These are phyloP conservation scores for Pachliopta kotzebuea DNA, from an alignment of 2,888 invertebrate species.

Conservation along the genomic window DNA sequence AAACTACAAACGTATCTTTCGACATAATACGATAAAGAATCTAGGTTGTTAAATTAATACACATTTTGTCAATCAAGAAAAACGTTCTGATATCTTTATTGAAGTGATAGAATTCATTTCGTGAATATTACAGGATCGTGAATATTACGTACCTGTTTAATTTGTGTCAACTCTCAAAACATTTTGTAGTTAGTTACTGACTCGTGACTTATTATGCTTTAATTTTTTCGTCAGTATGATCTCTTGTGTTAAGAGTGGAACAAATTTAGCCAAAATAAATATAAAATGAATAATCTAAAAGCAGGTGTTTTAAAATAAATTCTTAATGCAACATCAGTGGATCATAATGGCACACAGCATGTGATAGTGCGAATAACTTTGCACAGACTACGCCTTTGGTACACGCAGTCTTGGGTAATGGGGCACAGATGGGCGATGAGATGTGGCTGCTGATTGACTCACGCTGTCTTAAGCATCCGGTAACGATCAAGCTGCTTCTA, in stretches of 20 bases:
- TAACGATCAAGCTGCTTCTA: slow-evolving; percentile 1
- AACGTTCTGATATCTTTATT: background rate
- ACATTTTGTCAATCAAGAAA: background rate
- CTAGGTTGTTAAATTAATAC: background rate
- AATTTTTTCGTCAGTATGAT: too few relatives aligned
- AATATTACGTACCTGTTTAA: too few relatives aligned
- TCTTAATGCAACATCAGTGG: slow-evolving; percentile 23
- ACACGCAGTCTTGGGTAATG: slow-evolving; percentile 32
- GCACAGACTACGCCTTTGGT: slow-evolving; percentile 34
- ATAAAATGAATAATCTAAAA: background rate
- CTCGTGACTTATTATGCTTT: too few relatives aligned
- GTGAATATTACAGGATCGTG: too few relatives aligned
- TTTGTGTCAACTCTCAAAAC: too few relatives aligned
- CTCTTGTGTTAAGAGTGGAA: too few relatives aligned
- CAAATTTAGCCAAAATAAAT: too few relatives aligned
- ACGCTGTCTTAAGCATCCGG: slow-evolving; percentile 28
- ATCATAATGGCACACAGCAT: slow-evolving; percentile 31
- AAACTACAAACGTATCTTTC: background rate
- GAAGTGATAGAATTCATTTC: background rate
- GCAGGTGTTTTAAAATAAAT: slow-evolving; percentile 10
- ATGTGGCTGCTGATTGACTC: slow-evolving; percentile 32
- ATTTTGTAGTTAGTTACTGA: too few relatives aligned
- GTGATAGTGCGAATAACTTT: slow-evolving; percentile 34
- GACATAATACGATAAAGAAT: background rate
- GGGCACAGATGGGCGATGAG: slow-evolving; percentile 33